These are phyloP conservation scores for Pterocles gutturalis DNA, from an alignment of 2,113 vertebrate genomes.

Conservation along the genomic window DNA sequence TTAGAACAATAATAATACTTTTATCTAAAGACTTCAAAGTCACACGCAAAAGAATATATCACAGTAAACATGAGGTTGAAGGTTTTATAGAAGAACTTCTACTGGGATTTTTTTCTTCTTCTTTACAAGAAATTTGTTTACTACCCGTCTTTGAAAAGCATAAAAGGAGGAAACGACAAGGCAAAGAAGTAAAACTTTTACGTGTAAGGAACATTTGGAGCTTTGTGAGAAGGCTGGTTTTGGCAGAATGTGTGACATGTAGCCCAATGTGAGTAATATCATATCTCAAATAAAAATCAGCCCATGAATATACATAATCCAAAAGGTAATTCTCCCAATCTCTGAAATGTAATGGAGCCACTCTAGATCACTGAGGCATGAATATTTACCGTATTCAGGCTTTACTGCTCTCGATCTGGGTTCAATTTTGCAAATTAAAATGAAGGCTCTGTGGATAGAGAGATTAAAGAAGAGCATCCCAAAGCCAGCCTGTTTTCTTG, in stretches of 20 bases:
- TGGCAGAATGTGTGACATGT: slow-evolving; percentile 73
- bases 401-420: slow-evolving; percentile 84
- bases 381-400: slow-evolving; percentile 85
- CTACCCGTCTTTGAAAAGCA: slow-evolving; percentile 66
- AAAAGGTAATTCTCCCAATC: slow-evolving; percentile 85
- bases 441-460: slow-evolving; percentile 81
- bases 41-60: slow-evolving; percentile 49
- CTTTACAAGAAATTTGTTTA: slow-evolving; percentile 70
- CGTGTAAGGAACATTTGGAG: slow-evolving; percentile 62
- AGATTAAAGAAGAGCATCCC: slow-evolving; percentile 82
- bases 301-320: slow-evolving; percentile 85
- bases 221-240: slow-evolving; percentile 77
- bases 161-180: slow-evolving; percentile 59
- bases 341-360: slow-evolving; percentile 82
- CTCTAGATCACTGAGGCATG: slow-evolving; percentile 83
- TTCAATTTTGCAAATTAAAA: slow-evolving; percentile 90
- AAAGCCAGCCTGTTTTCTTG: slow-evolving; percentile 73
- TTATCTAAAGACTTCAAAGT: slow-evolving; percentile 74
- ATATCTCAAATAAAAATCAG: slow-evolving; percentile 85
- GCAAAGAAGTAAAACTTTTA: slow-evolving; percentile 75
- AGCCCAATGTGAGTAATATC: slow-evolving; percentile 75
- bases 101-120: not conserved
- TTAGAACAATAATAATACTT: slow-evolving; percentile 71
- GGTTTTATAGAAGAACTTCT: slow-evolving; percentile 64
- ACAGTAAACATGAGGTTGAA: slow-evolving; percentile 60